Conservation (phyloP, 2,888 invertebrate genomes). For the Fragum whitleyi region DNA sequence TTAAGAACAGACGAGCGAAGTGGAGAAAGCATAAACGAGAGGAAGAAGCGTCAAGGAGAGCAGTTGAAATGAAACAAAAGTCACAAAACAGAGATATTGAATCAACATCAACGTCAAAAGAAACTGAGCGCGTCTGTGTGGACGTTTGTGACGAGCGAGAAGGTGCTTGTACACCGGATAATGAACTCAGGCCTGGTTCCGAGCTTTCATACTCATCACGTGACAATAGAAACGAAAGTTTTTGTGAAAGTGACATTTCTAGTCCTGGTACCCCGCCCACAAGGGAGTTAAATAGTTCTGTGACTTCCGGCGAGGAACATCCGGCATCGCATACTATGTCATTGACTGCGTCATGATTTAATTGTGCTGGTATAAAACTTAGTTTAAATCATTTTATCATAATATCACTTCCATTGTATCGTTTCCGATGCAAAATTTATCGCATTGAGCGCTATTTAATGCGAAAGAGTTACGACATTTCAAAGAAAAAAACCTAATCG, state of each 20-base stretch:
- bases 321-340: background rate
- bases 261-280: constrained; percentile 59
- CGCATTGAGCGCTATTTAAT: too few relatives aligned
- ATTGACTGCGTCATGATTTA: constrained; percentile 16
- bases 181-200: constrained; percentile 46
- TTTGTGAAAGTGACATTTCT: constrained; percentile 64
- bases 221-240: constrained; percentile 63
- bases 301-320: constrained; percentile 52
- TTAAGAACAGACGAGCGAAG: constrained; percentile 97
- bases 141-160: constrained; percentile 63
- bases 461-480: too few relatives aligned
- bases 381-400: background rate
- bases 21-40: constrained; percentile 97
- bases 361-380: background rate
- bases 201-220: constrained; percentile 58
- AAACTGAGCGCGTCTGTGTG: constrained; percentile 54
- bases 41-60: constrained; percentile 81
- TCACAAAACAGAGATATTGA: constrained; percentile 21
- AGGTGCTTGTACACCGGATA: constrained; percentile 45
- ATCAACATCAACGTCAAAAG: constrained; percentile 28
- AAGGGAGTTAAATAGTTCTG: constrained; percentile 45
- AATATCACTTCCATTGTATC: too few relatives aligned
- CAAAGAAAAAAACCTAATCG: too few relatives aligned
- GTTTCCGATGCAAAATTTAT: too few relatives aligned
- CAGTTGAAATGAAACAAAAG: constrained; percentile 48